Evolutionary conservation across 2,797 vertebrate species (phyloP), one percentile per base, ranked within the genome.

Genomic region (Artibeus jamaicensis): DNA sequence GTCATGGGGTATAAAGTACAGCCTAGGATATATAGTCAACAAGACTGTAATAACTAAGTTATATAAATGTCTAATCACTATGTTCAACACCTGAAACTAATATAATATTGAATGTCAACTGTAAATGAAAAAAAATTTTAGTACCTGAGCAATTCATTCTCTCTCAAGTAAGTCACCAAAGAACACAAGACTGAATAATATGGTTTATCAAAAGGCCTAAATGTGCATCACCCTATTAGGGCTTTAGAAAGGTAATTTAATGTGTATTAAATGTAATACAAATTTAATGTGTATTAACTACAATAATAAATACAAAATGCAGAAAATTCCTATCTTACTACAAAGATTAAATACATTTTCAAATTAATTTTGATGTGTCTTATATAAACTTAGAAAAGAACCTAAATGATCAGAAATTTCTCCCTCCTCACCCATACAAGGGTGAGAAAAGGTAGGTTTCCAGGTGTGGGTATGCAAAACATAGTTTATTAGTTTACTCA

Each of bases 221-320:
- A 71, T 55, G 26, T 67, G 62, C 76, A 19, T 87, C 32, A 71
- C 32, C 46, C 29, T 68, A n/a, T 89, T 32, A 82, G 24, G 12
- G 18, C 84, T 93, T 94, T 81, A 76, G 26, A 70, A 93, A 90
- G 4, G 42, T 91, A 89, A 62, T 86, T 78, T 77, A 70, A 67
- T 53, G 24, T 77, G 16, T 18, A 34, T 65, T 50, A 59, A 81
- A n/a, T n/a, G n/a, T n/a, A n/a, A n/a, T n/a, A n/a, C n/a, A n/a
- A 89, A 62, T 86, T 78, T 77, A 70, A 67, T 53, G 24, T 77
- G 16, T 18, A 34, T 65, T 50, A 59, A 81, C 42, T 79, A 50
- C 59, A 71, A 42, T 53, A 50, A 86, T 89, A 85, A 74, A 39
- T 77, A 12, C 65, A 85, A 88, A 88, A 62, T 39, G 11, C 37